Evolutionary conservation across 2,797 vertebrate genomes (phyloP).

Genomic region (Podarcis siculus): DNA sequence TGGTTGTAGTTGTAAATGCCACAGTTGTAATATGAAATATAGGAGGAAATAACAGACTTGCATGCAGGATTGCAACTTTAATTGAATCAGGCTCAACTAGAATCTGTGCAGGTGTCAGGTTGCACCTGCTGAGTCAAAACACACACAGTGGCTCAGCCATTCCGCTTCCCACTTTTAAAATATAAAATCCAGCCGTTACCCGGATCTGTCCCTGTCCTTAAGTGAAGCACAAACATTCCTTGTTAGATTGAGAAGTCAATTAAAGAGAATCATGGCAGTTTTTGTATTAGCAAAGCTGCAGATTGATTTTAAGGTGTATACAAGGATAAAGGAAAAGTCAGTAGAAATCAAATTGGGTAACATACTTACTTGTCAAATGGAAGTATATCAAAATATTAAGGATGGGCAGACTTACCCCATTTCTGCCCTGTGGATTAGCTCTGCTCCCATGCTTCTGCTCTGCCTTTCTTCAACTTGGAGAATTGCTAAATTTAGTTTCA

Average conservation of each 20-base stretch:
- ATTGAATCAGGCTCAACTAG: too few species aligned
- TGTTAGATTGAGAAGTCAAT: background rate
- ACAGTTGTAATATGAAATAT: background rate
- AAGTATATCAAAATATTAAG: background rate
- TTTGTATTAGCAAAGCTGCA: background rate
- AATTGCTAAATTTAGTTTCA: background rate
- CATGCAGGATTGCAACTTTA: background rate
- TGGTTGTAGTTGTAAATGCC: background rate
- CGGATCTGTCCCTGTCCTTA: background rate
- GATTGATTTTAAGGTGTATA: background rate
- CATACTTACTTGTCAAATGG: background rate
- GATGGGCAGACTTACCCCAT: background rate
- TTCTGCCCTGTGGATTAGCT: background rate
- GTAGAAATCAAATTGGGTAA: background rate
- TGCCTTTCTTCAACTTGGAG: background rate
- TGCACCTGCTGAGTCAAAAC: background rate
- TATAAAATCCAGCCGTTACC: background rate
- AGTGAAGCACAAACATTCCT: background rate
- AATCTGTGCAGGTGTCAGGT: background rate
- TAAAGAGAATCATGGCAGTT: background rate
- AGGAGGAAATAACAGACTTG: too few species aligned
- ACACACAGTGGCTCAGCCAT: background rate
- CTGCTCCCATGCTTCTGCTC: background rate
- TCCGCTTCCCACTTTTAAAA: background rate
- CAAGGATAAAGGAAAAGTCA: background rate